phyloP scores from a whole-genome alignment of 2,888 invertebrate genomes.

The Nematopogon swammerdamellus region DNA sequence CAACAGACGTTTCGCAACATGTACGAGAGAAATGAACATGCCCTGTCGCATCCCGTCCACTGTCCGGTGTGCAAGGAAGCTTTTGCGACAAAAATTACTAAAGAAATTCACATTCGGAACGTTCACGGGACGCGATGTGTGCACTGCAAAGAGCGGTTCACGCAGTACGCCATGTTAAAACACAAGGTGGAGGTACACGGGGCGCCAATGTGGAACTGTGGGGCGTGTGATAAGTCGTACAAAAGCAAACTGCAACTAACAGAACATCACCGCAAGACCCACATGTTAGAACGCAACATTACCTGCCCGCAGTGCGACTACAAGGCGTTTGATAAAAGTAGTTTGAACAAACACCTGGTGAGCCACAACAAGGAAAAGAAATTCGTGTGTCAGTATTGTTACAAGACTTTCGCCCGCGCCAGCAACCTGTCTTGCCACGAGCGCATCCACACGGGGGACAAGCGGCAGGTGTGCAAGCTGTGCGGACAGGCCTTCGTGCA shows the following conservation, averaged over 20 bases:
- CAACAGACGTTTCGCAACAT: neutral
- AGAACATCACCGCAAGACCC: neutral
- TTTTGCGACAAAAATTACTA: neutral
- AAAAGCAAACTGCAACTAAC: neutral
- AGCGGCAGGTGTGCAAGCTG: conserved; percentile 17
- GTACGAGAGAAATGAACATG: conserved; percentile 5
- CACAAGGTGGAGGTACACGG: neutral
- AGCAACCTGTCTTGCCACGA: conserved; percentile 15
- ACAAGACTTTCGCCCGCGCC: neutral
- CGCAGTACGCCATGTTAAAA: neutral
- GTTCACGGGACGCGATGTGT: neutral
- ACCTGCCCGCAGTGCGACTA: neutral
- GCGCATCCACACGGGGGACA: conserved; percentile 26
- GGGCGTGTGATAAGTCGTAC: neutral
- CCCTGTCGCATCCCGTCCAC: neutral
- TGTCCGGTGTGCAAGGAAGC: neutral
- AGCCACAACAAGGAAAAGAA: neutral
- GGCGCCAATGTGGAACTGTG: neutral
- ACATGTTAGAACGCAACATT: neutral
- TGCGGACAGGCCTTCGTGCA: conserved; percentile 4
- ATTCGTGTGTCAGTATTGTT: neutral
- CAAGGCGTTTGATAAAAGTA: neutral
- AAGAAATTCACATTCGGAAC: neutral
- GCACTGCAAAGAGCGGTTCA: neutral
- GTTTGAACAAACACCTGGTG: conserved; percentile 5